Conservation (phyloP, 2,888 invertebrate genomes). For the Podotricha telesiphe region DNA sequence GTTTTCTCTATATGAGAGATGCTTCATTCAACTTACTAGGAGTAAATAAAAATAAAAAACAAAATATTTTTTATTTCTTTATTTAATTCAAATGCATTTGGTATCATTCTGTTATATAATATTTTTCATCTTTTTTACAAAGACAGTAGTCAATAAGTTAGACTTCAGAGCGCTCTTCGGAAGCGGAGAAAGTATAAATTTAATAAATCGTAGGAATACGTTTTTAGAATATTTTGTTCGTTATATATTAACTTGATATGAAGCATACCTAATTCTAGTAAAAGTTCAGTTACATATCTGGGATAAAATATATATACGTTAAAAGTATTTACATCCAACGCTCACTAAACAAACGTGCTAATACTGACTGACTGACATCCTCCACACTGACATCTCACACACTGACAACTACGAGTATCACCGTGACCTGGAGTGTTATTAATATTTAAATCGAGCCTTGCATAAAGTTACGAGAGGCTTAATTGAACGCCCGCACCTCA, state of each 20-base stretch:
- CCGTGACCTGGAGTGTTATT: background rate
- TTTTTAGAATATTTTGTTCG: slow-evolving; percentile 44
- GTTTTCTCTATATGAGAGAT: too few species aligned
- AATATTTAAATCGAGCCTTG: background rate
- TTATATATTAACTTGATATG: slow-evolving; percentile 43
- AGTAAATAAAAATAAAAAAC: background rate
- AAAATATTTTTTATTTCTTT: slow-evolving; percentile 28
- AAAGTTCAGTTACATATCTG: slow-evolving; percentile 36
- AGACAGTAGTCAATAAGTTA: slow-evolving; percentile 35
- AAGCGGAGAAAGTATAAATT: slow-evolving; percentile 28
- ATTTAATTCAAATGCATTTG: slow-evolving; percentile 64
- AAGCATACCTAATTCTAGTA: slow-evolving; percentile 38
- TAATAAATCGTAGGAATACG: slow-evolving; percentile 36
- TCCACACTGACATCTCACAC: slow-evolving; percentile 4
- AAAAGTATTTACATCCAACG: slow-evolving; percentile 37
- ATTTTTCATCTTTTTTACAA: slow-evolving; percentile 45
- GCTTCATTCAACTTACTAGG: too few species aligned
- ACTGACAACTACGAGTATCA: slow-evolving; percentile 5
- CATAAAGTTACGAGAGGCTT: background rate
- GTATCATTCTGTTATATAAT: slow-evolving; percentile 56
- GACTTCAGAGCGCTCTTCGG: slow-evolving; percentile 13
- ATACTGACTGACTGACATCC: slow-evolving; percentile 11
- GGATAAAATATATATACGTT: slow-evolving; percentile 29
- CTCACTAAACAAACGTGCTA: slow-evolving; percentile 17
- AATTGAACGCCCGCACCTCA: too few species aligned